Base-by-base conservation (phyloP, 2,888 invertebrate genomes). In the Drosophila neotestacea region DNA sequence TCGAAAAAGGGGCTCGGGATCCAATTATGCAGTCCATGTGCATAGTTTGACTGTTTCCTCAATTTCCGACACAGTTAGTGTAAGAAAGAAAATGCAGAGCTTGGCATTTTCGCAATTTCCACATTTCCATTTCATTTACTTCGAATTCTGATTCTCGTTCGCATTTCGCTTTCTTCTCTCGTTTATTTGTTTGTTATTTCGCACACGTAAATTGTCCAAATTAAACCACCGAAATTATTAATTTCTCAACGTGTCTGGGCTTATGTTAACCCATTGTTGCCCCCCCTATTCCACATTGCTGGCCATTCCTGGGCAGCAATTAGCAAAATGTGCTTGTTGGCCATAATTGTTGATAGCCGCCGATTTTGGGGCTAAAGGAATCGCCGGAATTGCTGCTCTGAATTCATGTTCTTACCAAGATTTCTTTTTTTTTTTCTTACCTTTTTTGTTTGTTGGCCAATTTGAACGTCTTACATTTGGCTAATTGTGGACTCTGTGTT, bases 251-350 rank as follows among this genome's bases (percentile, higher is more conserved):
- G 79, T 79, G 79, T 79, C 52, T 54, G 38, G 11, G 27, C 13
- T 27, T 46, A 44, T 11, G 67, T 73, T 73, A 73, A 73, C 63
- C 75, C 72, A 56, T 62, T 59, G 76, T 70, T 77, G 50, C 7
- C 54, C 64, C 32, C 3, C 41, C 9, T 10, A 4, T 30, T 30
- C 6, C n/a, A 46, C 16, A 36, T 22, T 4, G 4, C 13, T 11
- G 16, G 50, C 36, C 32, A 44, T 42, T 27, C 9, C 56, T 65
- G 68, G 79, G 3, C 22, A 22, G 22, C 81, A 83, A 85, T 85
- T 83, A 85, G 83, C 65, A 68, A 80, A 85, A 82, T 82, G 73
- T 80, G 78, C 82, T 85, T 81, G 82, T 80, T 79, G 79, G 73
- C 77, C 80, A 80, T 74, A 80, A 79, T 79, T 77, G 80, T 77